Evolutionary conservation across 2,888 invertebrate genomes (phyloP).

Genomic region (Frankliniella intonsa): DNA sequence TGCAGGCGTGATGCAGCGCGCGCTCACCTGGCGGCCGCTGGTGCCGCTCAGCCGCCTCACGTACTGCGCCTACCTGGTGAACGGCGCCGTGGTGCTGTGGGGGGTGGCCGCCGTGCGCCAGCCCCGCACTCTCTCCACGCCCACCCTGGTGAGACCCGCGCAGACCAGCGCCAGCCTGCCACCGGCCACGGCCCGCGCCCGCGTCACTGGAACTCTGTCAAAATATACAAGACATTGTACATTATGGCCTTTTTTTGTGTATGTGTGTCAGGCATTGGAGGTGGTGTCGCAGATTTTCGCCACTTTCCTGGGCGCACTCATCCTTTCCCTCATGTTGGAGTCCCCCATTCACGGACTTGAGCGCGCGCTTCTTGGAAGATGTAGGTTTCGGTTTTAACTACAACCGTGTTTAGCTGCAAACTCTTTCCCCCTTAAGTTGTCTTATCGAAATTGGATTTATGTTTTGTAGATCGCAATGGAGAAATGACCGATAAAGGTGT

Average conservation of each 20-base stretch:
- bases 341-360: neutral
- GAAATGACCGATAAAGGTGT: constrained; percentile 16
- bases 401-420: neutral
- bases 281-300: constrained; percentile 18
- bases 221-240: no score
- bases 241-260: no score
- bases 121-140: constrained; percentile 26
- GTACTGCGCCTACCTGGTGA: constrained; percentile 67
- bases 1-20: constrained; percentile 53
- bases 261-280: neutral
- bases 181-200: no score
- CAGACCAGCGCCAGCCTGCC: no score
- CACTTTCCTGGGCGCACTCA: neutral
- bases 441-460: neutral
- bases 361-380: neutral
- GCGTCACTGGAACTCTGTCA: no score
- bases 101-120: constrained; percentile 55
- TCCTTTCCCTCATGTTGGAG: constrained; percentile 17
- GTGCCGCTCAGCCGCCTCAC: constrained; percentile 64
- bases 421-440: neutral
- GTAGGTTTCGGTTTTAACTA: neutral
- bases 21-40: constrained; percentile 59
- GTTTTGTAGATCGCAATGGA: constrained; percentile 1
- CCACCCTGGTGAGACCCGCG: constrained; percentile 19
- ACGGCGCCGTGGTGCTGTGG: constrained; percentile 65